Evolutionary conservation across 2,888 invertebrate species (phyloP), one percentile per base, ranked within the genome.

Genomic region (Hipparchia semele): DNA sequence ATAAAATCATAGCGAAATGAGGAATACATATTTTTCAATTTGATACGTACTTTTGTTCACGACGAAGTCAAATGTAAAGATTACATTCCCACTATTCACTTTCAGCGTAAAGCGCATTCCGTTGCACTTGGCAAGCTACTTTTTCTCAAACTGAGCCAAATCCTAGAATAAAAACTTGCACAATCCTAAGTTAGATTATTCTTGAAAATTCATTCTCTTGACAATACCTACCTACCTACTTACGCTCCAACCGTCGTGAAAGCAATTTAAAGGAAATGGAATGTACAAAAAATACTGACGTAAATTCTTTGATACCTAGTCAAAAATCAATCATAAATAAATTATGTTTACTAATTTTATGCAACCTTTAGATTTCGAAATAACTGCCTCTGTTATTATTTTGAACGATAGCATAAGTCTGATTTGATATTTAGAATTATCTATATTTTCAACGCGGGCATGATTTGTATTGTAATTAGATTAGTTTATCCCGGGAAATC

Each of bases 91-190:
- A 68, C 61, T 51, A 64, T 66, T 61, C 56, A 62, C 59, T 70
- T 75, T 68, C 64, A 72, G 62, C 23, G 66, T 51, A 56, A 64
- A 74, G 70, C 72, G 70, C 66, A 66, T 73, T 70, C 70, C 71
- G 13, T 66, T 71, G 65, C 74, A 62, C 74, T 74, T 74, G 74
- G 76, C 70, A 74, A 67, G 74, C 66, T 68, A 68, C 68, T 69
- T 73, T 65, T 74, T 76, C 73, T 65, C 51, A 73, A 72, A 71
- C 62, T 62, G 74, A 72, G 77, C 76, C 77, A 78, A 78, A 78
- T 76, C 68, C 72, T 70, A 70, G 59, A 77, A 75, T 76, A 77
- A 77, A 79, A 76, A 75, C 72, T 75, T 74, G 70, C 74, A 73
- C 76, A 76, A 77, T 73, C 74, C 74, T 75, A 71, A 33, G 67